Evolutionary conservation across 2,113 vertebrate species (phyloP).

Genomic region (Poeciliopsis prolifica): DNA sequence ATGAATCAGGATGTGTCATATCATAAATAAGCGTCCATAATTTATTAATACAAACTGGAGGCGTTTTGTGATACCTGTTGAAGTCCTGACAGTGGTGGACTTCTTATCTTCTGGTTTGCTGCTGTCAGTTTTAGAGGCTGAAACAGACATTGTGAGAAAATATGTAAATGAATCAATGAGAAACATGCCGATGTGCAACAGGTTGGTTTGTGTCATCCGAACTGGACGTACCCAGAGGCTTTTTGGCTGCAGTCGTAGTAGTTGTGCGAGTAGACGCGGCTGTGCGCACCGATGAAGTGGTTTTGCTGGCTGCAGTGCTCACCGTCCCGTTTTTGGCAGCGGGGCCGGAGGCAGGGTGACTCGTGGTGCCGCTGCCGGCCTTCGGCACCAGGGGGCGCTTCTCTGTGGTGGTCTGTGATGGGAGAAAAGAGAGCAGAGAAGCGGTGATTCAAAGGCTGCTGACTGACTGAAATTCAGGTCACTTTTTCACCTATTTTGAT

Average conservation of each 20-base stretch:
- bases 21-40: no score
- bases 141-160: slow-evolving; percentile 12
- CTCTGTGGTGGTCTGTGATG: slow-evolving; percentile 58
- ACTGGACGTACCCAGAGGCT: slow-evolving; percentile 73
- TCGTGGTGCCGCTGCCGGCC: slow-evolving; percentile 47
- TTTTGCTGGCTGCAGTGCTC: slow-evolving; percentile 61
- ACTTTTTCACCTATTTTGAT: no score
- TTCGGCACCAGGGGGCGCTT: slow-evolving; percentile 83
- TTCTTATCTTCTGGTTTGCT: slow-evolving; percentile 87
- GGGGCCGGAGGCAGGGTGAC: slow-evolving; percentile 40
- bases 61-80: slow-evolving; percentile 78
- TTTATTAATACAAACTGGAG: not conserved
- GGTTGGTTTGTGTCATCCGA: not conserved
- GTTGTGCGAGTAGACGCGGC: slow-evolving; percentile 34
- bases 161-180: not conserved
- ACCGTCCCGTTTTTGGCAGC: slow-evolving; percentile 76
- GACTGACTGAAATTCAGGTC: no score
- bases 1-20: no score
- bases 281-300: slow-evolving; percentile 58
- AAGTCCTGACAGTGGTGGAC: slow-evolving; percentile 77
- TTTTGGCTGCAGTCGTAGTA: slow-evolving; percentile 71
- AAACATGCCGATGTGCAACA: not conserved
- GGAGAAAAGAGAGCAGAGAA: not conserved
- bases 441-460: not conserved
- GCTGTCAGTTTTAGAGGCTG: slow-evolving; percentile 87